A percentile compares a stretch with the other conserved stretches of the same genome.
These are phyloP conservation scores for Grallaria varia DNA, from an alignment of 2,113 vertebrate genomes.

Conservation along the genomic window DNA sequence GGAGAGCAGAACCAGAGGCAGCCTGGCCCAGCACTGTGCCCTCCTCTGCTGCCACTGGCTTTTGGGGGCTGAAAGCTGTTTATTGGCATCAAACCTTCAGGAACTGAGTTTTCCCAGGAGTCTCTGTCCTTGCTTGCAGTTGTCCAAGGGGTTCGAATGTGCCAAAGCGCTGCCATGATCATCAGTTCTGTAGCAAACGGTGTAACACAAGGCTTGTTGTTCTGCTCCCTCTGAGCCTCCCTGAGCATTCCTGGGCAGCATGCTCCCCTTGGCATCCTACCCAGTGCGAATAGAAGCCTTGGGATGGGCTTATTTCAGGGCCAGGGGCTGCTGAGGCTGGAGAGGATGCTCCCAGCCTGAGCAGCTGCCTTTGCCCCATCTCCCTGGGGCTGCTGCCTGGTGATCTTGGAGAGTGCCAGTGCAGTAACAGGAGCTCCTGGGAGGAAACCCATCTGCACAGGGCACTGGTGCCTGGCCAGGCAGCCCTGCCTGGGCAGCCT, in stretches of 20 bases:
- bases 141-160: background rate
- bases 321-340: background rate
- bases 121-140: background rate
- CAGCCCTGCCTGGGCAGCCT: background rate
- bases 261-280: accelerated
- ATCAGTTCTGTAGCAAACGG: background rate
- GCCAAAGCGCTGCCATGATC: background rate
- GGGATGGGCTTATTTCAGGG: background rate
- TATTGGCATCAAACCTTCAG: background rate
- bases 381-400: background rate
- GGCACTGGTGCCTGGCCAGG: background rate
- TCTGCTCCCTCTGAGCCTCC: background rate
- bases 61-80: background rate
- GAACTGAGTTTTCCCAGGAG: background rate
- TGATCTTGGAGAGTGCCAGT: background rate
- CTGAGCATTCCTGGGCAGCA: accelerated
- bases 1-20: background rate
- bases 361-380: background rate
- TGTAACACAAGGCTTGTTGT: conserved; percentile 9
- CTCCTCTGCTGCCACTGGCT: background rate
- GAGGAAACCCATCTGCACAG: background rate
- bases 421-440: background rate
- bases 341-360: background rate
- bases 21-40: background rate
- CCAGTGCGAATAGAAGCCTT: background rate